These are phyloP conservation scores for Acronicta leporina DNA, from an alignment of 2,888 invertebrate genomes.

Conservation along the genomic window DNA sequence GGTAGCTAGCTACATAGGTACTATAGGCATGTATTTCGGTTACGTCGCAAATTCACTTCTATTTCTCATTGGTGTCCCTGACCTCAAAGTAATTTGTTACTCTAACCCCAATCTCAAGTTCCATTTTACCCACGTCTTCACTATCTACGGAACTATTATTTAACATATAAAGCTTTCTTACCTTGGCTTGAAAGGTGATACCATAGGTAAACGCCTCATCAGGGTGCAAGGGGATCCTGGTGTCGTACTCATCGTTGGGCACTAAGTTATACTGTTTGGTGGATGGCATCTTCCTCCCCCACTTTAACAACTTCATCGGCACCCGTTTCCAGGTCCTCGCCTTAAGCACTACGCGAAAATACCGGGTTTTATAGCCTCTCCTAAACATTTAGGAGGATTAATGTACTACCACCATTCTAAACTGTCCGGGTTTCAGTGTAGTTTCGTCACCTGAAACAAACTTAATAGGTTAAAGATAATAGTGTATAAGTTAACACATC, in stretches of 20 bases:
- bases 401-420: conserved; percentile 38
- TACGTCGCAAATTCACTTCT: conserved; percentile 9
- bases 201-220: conserved; percentile 99
- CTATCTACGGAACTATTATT: conserved; percentile 18
- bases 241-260: conserved; percentile 98
- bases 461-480: neutral
- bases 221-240: conserved; percentile 98
- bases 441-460: conserved; percentile 50
- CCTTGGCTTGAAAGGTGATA: conserved; percentile 99
- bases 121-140: conserved; percentile 10
- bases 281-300: conserved; percentile 93
- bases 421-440: conserved; percentile 16
- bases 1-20: neutral
- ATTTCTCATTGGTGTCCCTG: conserved; percentile 20
- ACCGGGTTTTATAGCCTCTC: conserved; percentile 75
- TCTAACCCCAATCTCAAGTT: conserved; percentile 27
- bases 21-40: neutral
- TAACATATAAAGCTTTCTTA: conserved; percentile 76
- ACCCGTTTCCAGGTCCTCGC: conserved; percentile 77
- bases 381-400: conserved; percentile 80
- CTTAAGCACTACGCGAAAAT: conserved; percentile 77
- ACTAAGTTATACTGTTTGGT: conserved; percentile 97
- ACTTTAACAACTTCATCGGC: conserved; percentile 84
- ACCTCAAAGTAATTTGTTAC: conserved; percentile 34
- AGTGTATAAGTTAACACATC: too few species aligned